Conservation (phyloP, 2,797 vertebrate genomes). For the Malurus splendens region DNA sequence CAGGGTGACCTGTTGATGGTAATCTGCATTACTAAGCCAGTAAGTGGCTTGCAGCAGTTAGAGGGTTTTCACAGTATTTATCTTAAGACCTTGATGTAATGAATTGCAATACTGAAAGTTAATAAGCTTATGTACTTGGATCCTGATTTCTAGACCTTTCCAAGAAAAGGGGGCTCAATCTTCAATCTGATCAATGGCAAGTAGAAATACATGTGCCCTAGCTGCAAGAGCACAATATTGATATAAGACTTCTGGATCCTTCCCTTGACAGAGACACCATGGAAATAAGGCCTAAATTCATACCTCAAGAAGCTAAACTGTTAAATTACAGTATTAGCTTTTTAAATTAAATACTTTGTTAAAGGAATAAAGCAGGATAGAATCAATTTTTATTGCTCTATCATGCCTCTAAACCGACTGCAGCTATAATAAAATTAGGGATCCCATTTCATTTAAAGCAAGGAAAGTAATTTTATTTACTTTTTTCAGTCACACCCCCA, state of each 20-base stretch:
- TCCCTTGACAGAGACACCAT: neutral
- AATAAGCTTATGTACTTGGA: constrained; percentile 10
- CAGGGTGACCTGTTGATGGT: neutral
- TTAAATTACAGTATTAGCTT: constrained; percentile 23
- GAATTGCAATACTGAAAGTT: constrained; percentile 25
- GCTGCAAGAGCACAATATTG: neutral
- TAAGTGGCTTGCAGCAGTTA: constrained; percentile 43
- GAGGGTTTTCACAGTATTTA: constrained; percentile 34
- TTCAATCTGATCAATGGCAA: neutral
- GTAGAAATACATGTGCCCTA: neutral
- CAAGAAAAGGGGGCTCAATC: neutral
- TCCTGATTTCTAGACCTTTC: constrained; percentile 7
- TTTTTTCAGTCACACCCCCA: constrained; percentile 40
- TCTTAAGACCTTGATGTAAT: constrained; percentile 42
- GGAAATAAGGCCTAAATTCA: neutral
- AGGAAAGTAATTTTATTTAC: constrained; percentile 72
- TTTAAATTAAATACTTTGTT: constrained; percentile 36
- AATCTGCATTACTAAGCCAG: constrained; percentile 15
- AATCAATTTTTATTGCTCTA: constrained; percentile 66
- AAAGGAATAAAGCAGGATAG: constrained; percentile 43
- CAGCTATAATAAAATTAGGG: constrained; percentile 67
- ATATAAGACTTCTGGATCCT: neutral
- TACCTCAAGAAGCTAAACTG: neutral
- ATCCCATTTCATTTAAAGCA: constrained; percentile 61
- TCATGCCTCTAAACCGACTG: constrained; percentile 51